Base-by-base conservation (phyloP, 1,140 invertebrate species). In the Chymomyza costata region DNA sequence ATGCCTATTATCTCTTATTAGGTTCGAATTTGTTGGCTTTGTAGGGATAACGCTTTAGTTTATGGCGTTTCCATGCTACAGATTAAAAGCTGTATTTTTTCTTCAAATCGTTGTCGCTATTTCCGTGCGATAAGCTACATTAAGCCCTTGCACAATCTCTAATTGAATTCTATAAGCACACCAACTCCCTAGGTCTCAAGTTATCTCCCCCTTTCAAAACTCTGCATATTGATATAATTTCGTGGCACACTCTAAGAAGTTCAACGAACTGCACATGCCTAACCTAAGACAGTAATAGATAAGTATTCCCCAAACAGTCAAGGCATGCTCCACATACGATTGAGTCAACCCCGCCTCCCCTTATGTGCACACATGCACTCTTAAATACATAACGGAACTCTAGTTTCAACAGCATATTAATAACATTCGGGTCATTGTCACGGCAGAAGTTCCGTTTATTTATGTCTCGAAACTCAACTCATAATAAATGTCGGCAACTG, bases 361-460 rank as follows among this genome's bases (percentile, higher is more conserved):
- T 16, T 15, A 28, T 5, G 25, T 8, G 21, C 25, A 31, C 31
- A 31, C 30, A 25, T 21, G 10, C 50, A 40, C 54, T 56, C 32
- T 46, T n/a, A n/a, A n/a, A n/a, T n/a, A n/a, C n/a, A n/a, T n/a
- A 76, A 71, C 71, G 71, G 70, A 76, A 78, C 71, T 58, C 45
- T 43, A 34, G 52, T 61, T 64, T 70, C 62, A 71, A 61, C 66
- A 60, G 73, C 54, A 39, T 80, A 80, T 78, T 78, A 78, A 78
- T 78, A 80, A 68, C 73, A 68, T 71, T 62, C 65, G 73, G 73
- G 73, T 80, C 73, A 78, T 78, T 78, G 73, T 80, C 73, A 78
- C 31, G 67, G 37, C 55, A 44, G 21, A 52, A 52, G 55, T 68
- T 78, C 58, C 67, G 71, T 78, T 78, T 78, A 78, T 78, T 71